Evolutionary conservation across 2,113 vertebrate species (phyloP).

Genomic region (Gopherus flavomarginatus): DNA sequence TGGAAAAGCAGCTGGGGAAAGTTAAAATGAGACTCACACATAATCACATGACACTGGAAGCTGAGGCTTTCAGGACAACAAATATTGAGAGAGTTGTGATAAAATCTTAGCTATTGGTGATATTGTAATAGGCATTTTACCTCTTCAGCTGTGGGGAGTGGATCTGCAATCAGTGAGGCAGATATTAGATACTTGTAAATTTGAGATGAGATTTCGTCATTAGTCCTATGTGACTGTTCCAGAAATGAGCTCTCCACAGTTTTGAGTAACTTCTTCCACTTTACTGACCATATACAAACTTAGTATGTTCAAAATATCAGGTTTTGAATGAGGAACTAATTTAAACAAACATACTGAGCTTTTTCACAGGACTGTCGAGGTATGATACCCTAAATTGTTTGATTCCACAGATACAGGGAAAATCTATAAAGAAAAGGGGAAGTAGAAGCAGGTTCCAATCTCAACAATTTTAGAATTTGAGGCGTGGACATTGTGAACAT

Average conservation of each 20-base stretch:
- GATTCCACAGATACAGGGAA: background rate
- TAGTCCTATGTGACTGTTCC: background rate
- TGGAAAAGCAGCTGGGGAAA: background rate
- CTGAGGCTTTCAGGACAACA: background rate
- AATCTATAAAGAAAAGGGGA: background rate
- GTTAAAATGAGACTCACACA: background rate
- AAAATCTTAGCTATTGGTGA: background rate
- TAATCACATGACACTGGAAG: background rate
- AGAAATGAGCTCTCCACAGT: background rate
- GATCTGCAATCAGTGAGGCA: background rate
- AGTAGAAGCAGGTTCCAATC: background rate
- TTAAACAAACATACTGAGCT: background rate
- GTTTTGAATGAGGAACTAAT: background rate
- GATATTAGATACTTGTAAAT: background rate
- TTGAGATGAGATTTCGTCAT: background rate
- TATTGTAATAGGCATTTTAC: background rate
- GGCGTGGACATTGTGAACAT: background rate
- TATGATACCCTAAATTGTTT: background rate
- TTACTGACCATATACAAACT: background rate
- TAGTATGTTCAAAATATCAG: background rate
- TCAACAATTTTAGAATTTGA: background rate
- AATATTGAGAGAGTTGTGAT: background rate
- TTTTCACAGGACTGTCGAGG: background rate
- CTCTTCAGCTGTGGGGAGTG: background rate
- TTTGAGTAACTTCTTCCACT: background rate